These are phyloP conservation scores for Xenus cinereus DNA, from an alignment of 2,113 vertebrate species.

Conservation along the genomic window DNA sequence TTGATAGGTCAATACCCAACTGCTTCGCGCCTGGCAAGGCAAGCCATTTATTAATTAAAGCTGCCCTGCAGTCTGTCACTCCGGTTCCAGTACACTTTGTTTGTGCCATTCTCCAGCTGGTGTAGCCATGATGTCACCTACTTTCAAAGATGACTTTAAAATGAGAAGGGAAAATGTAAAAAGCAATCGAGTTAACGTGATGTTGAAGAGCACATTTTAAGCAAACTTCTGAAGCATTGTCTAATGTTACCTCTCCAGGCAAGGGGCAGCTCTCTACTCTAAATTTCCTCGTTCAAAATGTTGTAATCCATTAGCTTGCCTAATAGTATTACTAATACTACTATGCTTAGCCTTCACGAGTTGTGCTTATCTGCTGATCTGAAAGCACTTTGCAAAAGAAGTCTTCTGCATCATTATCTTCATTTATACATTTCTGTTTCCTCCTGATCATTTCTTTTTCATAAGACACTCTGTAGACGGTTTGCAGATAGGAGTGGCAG, in stretches of 20 bases:
- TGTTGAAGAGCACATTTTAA: background rate
- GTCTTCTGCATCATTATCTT: background rate
- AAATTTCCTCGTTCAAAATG: background rate
- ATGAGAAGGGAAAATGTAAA: background rate
- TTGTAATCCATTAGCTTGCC: background rate
- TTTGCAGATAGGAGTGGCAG: background rate
- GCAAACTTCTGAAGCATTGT: background rate
- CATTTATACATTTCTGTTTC: background rate
- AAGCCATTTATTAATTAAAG: constrained; percentile 46
- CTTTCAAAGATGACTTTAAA: constrained; percentile 5
- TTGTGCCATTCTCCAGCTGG: constrained; percentile 35
- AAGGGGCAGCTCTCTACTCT: background rate
- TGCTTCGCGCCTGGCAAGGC: background rate
- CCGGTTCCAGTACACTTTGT: constrained; percentile 3
- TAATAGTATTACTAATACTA: background rate
- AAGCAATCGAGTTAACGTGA: accelerated
- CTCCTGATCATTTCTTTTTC: background rate
- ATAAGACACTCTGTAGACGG: background rate
- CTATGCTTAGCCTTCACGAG: background rate
- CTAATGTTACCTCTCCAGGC: background rate
- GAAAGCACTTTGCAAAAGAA: background rate
- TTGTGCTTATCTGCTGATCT: background rate
- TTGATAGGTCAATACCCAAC: background rate
- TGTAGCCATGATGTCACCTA: background rate
- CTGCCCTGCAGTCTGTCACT: constrained; percentile 28